A percentile compares a stretch with the other conserved stretches of the same genome.
These are phyloP conservation scores for Phalanger gymnotis DNA, from an alignment of 2,797 vertebrate species.

Conservation along the genomic window DNA sequence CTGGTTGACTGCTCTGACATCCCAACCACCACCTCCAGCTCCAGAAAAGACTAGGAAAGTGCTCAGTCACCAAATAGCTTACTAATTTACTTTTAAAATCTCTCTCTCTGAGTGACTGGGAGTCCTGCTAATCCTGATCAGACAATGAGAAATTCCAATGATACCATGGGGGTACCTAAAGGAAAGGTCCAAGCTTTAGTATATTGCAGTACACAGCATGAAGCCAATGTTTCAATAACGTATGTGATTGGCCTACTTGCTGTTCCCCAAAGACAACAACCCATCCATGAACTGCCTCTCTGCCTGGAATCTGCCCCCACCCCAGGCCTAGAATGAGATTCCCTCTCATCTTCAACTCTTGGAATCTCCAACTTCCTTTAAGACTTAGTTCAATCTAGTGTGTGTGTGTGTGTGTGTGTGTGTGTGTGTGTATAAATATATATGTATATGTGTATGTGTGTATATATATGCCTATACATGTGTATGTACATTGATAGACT, in stretches of 20 bases:
- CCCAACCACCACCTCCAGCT: slow-evolving; percentile 37
- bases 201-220: not conserved
- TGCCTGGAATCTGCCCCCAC: not conserved
- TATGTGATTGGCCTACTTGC: not conserved
- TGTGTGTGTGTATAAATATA: not conserved
- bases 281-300: not conserved
- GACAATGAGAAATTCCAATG: not conserved
- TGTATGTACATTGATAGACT: not conserved
- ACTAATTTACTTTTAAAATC: slow-evolving; percentile 10
- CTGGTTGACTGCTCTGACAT: slow-evolving; percentile 34
- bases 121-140: not conserved
- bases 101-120: not conserved
- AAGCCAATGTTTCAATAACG: not conserved
- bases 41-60: slow-evolving; percentile 20
- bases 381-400: not conserved
- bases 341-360: not conserved
- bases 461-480: no score
- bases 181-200: not conserved
- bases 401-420: not conserved
- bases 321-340: not conserved
- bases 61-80: not conserved
- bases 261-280: not conserved
- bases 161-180: not conserved
- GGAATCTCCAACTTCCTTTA: not conserved
- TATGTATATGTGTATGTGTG: not conserved